These are phyloP conservation scores for Anagyrus pseudococci DNA, from an alignment of 2,888 invertebrate genomes.

Conservation along the genomic window DNA sequence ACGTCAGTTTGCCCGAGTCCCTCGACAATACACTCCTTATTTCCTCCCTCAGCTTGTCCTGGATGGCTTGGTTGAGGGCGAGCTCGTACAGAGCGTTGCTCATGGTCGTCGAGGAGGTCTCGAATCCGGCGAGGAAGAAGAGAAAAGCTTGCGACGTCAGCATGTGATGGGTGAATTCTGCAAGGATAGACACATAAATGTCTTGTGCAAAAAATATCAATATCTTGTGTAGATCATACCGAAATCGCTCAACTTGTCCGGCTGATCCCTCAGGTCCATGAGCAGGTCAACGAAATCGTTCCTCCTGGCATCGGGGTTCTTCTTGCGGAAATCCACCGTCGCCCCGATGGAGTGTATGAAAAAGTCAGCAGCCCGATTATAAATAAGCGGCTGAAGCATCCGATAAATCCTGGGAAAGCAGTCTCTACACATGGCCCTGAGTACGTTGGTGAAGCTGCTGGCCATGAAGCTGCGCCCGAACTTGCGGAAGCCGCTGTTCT, in stretches of 20 bases:
- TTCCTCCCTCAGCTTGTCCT: conserved; percentile 57
- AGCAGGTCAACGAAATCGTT: conserved; percentile 60
- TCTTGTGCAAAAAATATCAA: background rate
- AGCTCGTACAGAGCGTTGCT: conserved; percentile 59
- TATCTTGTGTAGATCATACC: too few relatives aligned
- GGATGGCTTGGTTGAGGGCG: conserved; percentile 58
- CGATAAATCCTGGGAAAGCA: conserved; percentile 38
- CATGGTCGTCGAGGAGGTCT: conserved; percentile 61
- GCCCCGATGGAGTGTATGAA: conserved; percentile 50
- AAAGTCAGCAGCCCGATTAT: conserved; percentile 45
- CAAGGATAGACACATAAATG: conserved; percentile 6
- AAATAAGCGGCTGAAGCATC: background rate
- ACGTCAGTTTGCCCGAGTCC: conserved; percentile 52
- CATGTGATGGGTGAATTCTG: conserved; percentile 53
- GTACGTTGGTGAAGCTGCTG: conserved; percentile 23
- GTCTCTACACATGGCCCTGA: conserved; percentile 15
- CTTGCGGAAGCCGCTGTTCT: conserved; percentile 56
- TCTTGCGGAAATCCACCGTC: conserved; percentile 52
- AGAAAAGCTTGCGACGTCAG: conserved; percentile 59
- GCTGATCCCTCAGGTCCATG: conserved; percentile 47
- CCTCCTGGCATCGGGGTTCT: conserved; percentile 51
- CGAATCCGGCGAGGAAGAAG: conserved; percentile 63
- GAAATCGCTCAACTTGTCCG: conserved; percentile 33
- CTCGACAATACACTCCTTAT: conserved; percentile 49
- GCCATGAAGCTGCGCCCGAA: conserved; percentile 49